phyloP scores from a whole-genome alignment of 2,113 vertebrate species.

The Tor tambroides region DNA sequence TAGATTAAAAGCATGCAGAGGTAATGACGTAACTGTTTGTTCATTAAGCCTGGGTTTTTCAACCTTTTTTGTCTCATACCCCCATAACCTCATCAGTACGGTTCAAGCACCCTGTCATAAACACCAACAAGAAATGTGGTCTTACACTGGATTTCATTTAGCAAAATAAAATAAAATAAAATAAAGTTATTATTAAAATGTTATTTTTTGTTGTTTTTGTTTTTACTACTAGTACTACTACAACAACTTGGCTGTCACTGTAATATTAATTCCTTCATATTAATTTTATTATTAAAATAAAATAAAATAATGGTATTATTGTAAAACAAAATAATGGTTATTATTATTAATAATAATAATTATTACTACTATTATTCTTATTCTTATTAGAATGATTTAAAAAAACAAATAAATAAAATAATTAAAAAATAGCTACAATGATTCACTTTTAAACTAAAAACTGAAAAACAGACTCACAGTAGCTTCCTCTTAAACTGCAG shows the following conservation, averaged over 20 bases:
- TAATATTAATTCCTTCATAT: no score
- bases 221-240: no score
- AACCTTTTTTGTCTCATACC: not conserved
- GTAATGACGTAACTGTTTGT: slow-evolving; percentile 47
- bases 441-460: not conserved
- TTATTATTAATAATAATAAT: no score
- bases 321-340: not conserved
- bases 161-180: not conserved
- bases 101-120: not conserved
- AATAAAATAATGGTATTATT: no score
- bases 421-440: no score
- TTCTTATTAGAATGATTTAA: no score
- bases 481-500: not conserved
- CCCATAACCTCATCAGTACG: not conserved
- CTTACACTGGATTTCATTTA: not conserved
- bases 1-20: slow-evolving; percentile 19
- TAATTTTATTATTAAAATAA: no score
- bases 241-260: no score
- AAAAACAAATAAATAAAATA: no score
- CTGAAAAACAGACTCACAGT: not conserved
- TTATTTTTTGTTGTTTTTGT: no score
- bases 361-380: no score
- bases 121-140: not conserved
- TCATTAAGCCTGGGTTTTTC: not conserved
- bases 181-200: not conserved